These are phyloP conservation scores for Neosilurus hyrtlii DNA, from an alignment of 2,797 vertebrate genomes.

Conservation along the genomic window DNA sequence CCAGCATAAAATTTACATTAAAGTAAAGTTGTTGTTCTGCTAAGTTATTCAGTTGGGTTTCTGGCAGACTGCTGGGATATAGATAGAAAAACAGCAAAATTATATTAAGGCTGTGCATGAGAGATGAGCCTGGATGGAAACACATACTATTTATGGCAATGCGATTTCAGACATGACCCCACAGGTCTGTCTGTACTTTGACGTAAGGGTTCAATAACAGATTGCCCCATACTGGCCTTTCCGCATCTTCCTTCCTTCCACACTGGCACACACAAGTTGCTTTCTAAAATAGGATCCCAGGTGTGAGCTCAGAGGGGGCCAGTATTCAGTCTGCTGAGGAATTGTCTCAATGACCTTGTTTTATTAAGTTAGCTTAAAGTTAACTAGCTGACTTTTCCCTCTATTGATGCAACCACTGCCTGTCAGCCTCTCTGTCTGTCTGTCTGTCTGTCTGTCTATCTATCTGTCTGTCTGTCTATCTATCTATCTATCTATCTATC, in stretches of 20 bases:
- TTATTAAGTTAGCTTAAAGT: background rate
- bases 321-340: conserved; percentile 5
- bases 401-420: background rate
- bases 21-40: background rate
- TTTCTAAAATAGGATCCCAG: conserved; percentile 48
- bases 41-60: conserved; percentile 36
- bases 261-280: background rate
- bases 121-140: conserved; percentile 43
- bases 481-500: no score
- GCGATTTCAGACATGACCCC: conserved; percentile 36
- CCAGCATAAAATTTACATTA: conserved; percentile 8
- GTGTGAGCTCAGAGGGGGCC: conserved; percentile 33
- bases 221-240: conserved; percentile 30
- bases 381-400: background rate
- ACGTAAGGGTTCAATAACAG: conserved; percentile 42
- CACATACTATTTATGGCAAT: conserved; percentile 51
- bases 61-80: conserved; percentile 29
- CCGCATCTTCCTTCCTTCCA: background rate
- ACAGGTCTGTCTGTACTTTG: conserved; percentile 25
- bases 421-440: no score
- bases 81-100: conserved; percentile 49
- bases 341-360: conserved; percentile 12
- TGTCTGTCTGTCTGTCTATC: background rate
- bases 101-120: conserved; percentile 52
- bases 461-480: background rate